Evolutionary conservation across 2,113 vertebrate genomes (phyloP).

Genomic region (Scomber scombrus): DNA sequence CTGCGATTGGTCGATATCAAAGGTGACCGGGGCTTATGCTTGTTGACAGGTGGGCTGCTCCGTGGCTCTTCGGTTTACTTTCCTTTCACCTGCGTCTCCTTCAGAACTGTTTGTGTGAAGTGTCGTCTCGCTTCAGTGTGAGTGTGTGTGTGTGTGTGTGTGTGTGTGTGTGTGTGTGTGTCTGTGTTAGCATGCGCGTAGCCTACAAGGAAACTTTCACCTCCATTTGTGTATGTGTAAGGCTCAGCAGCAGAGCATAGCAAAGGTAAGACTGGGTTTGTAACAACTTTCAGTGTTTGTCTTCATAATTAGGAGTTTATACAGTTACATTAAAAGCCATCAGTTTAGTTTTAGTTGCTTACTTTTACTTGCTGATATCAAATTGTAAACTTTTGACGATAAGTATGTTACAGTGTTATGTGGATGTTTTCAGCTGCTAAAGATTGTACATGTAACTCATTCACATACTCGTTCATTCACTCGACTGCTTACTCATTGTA

Average conservation of each 20-base stretch:
- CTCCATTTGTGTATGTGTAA: conserved; percentile 22
- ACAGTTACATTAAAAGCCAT: neutral
- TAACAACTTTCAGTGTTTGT: neutral
- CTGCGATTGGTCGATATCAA: conserved; percentile 63
- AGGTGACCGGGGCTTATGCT: conserved; percentile 38
- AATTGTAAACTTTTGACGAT: neutral
- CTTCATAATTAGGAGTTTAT: neutral
- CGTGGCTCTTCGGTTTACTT: conserved; percentile 35
- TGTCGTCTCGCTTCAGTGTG: conserved; percentile 3
- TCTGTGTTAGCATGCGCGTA: neutral
- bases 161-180: conserved; percentile 24
- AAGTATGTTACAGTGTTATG: neutral
- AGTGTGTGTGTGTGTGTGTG: conserved; percentile 11
- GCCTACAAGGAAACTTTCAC: conserved; percentile 4
- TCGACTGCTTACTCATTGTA: neutral
- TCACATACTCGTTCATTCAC: conserved; percentile 22
- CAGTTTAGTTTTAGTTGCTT: neutral
- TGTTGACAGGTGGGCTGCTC: conserved; percentile 29
- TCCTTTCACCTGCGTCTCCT: conserved; percentile 47
- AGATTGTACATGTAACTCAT: neutral
- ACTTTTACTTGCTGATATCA: too few species aligned
- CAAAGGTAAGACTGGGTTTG: conserved; percentile 49
- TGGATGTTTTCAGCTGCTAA: neutral
- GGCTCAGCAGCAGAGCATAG: neutral
- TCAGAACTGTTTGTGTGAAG: conserved; percentile 1